These are phyloP conservation scores for Ceriagrion tenellum DNA, from an alignment of 2,888 invertebrate genomes.

Conservation along the genomic window DNA sequence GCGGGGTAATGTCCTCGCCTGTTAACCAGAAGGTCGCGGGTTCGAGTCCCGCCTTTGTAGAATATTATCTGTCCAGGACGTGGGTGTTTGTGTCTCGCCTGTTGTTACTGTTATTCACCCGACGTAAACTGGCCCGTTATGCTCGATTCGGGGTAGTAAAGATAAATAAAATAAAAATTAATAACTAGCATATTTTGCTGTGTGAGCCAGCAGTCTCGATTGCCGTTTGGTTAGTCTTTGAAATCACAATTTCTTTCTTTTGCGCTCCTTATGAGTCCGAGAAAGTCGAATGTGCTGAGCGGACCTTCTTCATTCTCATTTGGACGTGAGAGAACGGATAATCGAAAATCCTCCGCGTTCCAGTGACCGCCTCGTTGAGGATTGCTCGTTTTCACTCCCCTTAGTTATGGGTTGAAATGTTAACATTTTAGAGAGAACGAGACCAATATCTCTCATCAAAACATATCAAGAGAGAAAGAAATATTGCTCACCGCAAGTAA, in stretches of 20 bases:
- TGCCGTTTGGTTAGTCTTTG: not conserved
- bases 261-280: not conserved
- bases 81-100: no score
- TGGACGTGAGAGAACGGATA: not conserved
- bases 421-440: not conserved
- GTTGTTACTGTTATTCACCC: no score
- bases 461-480: not conserved
- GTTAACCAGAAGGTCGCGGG: no score
- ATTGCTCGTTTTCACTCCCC: not conserved
- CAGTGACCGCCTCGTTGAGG: not conserved
- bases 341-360: not conserved
- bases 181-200: no score
- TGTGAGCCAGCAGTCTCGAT: not conserved
- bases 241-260: not conserved
- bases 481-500: not conserved
- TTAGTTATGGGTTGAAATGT: not conserved
- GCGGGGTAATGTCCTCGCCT: no score
- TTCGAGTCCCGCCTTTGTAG: no score
- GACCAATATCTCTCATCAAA: not conserved
- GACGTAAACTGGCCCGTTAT: no score
- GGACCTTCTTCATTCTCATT: not conserved
- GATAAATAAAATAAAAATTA: no score
- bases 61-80: no score
- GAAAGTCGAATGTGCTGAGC: not conserved
- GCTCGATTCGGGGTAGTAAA: no score